Evolutionary conservation across 2,888 invertebrate species (phyloP).

Genomic region (Drosophila infuscata): DNA sequence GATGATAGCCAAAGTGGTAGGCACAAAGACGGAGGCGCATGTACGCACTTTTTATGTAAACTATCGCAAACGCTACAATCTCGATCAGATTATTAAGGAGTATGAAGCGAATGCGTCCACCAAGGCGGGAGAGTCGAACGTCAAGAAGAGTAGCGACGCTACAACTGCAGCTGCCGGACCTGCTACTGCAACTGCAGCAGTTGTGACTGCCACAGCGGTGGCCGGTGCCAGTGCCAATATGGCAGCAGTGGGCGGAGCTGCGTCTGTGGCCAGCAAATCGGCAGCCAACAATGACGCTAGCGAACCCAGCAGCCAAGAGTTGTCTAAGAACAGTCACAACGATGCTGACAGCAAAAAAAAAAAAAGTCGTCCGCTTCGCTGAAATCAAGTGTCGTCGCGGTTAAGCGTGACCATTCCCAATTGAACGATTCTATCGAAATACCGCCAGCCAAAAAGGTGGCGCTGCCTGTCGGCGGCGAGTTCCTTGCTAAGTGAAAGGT

Average conservation of each 20-base stretch:
- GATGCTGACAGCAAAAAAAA: slow-evolving; percentile 46
- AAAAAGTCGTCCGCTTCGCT: slow-evolving; percentile 36
- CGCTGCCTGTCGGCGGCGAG: slow-evolving; percentile 45
- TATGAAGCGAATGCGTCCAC: slow-evolving; percentile 87
- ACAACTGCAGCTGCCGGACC: background rate
- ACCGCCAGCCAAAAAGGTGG: slow-evolving; percentile 66
- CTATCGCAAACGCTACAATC: slow-evolving; percentile 94
- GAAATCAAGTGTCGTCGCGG: slow-evolving; percentile 32
- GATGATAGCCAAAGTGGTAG: slow-evolving; percentile 97
- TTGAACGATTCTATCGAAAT: slow-evolving; percentile 48
- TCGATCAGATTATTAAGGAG: slow-evolving; percentile 94
- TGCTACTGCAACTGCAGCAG: slow-evolving; percentile 1
- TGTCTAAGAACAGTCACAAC: slow-evolving; percentile 55
- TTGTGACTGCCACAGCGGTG: background rate
- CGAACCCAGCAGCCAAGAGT: slow-evolving; percentile 33
- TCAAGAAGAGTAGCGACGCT: slow-evolving; percentile 42
- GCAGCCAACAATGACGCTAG: slow-evolving; percentile 25
- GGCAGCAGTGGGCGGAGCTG: background rate
- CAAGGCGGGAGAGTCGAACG: slow-evolving; percentile 52
- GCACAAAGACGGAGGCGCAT: slow-evolving; percentile 97
- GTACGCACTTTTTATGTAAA: slow-evolving; percentile 96
- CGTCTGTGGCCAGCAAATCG: slow-evolving; percentile 13
- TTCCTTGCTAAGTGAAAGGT: slow-evolving; percentile 53
- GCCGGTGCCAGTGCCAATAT: slow-evolving; percentile 8
- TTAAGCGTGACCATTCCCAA: slow-evolving; percentile 44